Conservation (phyloP, 2,113 vertebrate species). For the Caretta caretta region DNA sequence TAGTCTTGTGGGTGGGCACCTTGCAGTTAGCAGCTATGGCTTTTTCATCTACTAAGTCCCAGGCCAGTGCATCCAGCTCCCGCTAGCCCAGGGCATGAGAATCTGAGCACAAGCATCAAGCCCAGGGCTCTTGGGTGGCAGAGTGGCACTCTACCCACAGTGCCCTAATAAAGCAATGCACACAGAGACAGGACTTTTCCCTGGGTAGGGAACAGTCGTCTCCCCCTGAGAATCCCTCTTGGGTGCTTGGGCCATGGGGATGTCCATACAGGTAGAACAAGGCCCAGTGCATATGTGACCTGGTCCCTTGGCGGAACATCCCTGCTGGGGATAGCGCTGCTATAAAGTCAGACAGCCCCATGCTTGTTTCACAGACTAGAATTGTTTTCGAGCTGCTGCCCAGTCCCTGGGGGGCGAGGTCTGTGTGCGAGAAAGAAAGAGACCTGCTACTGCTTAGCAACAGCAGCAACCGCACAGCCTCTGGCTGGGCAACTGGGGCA, state of each 20-base stretch:
- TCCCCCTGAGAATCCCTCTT: background rate
- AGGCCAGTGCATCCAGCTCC: background rate
- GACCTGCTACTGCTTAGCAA: background rate
- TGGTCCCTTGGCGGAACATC: background rate
- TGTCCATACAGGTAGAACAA: background rate
- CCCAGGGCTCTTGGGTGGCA: background rate
- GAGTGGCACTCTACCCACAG: background rate
- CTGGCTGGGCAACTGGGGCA: background rate
- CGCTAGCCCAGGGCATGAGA: background rate
- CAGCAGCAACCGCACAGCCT: background rate
- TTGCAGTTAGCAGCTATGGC: background rate
- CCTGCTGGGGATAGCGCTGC: background rate
- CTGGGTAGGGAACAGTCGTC: fast-evolving
- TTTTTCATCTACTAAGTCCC: background rate
- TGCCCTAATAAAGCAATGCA: background rate
- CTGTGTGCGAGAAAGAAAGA: background rate
- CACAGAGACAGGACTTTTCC: background rate
- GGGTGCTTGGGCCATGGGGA: background rate
- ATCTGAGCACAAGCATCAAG: background rate
- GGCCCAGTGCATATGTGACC: background rate
- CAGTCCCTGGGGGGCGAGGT: background rate
- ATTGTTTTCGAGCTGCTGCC: background rate
- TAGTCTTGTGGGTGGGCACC: background rate
- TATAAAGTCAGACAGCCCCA: background rate
- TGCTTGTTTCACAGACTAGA: background rate